These are phyloP conservation scores for Tauraco erythrolophus DNA, from an alignment of 2,113 vertebrate genomes.

Conservation along the genomic window DNA sequence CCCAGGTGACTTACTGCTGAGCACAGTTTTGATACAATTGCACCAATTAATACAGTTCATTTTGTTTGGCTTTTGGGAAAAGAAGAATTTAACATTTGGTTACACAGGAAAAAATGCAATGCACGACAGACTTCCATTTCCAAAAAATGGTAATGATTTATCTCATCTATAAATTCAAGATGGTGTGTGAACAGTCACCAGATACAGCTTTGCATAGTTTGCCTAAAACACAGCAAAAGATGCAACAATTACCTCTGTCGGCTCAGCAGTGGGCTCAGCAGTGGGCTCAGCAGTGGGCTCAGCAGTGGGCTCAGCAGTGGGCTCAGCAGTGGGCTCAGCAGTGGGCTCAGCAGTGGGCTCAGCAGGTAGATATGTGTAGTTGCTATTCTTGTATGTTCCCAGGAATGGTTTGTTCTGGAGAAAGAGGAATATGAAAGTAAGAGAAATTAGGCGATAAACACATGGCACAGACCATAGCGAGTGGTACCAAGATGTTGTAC, in stretches of 20 bases:
- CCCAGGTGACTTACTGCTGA: not conserved
- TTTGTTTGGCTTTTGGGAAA: not conserved
- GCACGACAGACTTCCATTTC: not conserved
- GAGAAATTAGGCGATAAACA: not conserved
- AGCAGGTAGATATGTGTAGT: slow-evolving; percentile 76
- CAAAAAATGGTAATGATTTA: not conserved
- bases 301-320: slow-evolving; percentile 56
- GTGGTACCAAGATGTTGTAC: not conserved
- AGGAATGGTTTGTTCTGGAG: slow-evolving; percentile 82
- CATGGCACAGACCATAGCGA: not conserved
- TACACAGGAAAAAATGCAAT: not conserved
- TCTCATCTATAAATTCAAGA: not conserved
- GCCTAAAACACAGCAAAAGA: not conserved
- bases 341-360: slow-evolving; percentile 65
- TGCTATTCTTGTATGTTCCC: slow-evolving; percentile 83
- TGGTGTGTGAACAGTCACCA: not conserved
- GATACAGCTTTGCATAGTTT: not conserved
- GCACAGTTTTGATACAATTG: not conserved
- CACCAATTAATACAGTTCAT: not conserved
- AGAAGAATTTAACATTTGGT: not conserved
- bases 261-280: slow-evolving; percentile 4
- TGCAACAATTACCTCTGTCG: slow-evolving; percentile 72
- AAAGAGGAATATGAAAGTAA: not conserved
- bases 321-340: slow-evolving; percentile 51
- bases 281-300: slow-evolving; percentile 57